A percentile compares a stretch with the other conserved stretches of the same genome.
phyloP scores from a whole-genome alignment of 2,113 vertebrate genomes.

The Oryzias woworae region DNA sequence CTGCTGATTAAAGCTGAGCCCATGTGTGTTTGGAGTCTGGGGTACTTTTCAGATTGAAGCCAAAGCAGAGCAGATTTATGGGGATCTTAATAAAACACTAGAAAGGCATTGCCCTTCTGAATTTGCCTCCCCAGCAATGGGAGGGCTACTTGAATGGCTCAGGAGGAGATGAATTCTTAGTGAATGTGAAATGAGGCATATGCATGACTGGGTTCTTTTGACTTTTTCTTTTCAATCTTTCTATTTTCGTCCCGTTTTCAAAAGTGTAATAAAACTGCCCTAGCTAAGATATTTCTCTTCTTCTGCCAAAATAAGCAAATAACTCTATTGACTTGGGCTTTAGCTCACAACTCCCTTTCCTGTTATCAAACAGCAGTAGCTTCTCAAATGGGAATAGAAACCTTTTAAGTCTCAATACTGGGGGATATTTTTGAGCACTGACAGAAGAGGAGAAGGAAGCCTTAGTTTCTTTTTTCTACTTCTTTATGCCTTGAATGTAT shows the following conservation, averaged over 20 bases:
- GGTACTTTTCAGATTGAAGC: constrained; percentile 37
- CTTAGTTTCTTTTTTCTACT: neutral
- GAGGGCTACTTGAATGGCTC: constrained; percentile 59
- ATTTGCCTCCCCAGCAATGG: constrained; percentile 40
- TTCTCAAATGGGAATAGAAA: constrained; percentile 23
- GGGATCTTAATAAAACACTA: constrained; percentile 53
- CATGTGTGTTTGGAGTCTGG: constrained; percentile 28
- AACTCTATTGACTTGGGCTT: constrained; percentile 26
- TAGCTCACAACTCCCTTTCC: constrained; percentile 20
- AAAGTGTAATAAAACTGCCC: constrained; percentile 40
- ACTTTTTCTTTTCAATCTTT: constrained; percentile 35
- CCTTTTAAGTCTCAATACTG: constrained; percentile 2
- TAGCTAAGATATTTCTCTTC: constrained; percentile 19
- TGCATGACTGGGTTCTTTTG: constrained; percentile 56
- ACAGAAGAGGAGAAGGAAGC: neutral
- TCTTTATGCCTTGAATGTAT: neutral
- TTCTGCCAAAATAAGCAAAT: constrained; percentile 31
- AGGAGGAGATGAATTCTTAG: constrained; percentile 48
- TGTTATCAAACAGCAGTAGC: constrained; percentile 29
- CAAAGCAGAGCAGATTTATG: constrained; percentile 39
- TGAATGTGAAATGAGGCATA: constrained; percentile 66
- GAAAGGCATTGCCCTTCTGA: constrained; percentile 51
- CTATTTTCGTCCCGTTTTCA: constrained; percentile 42
- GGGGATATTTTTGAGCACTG: constrained; percentile 4
- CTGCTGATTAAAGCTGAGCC: constrained; percentile 46